Base-by-base conservation (phyloP, 2,797 vertebrate species). In the Halcyon badia region DNA sequence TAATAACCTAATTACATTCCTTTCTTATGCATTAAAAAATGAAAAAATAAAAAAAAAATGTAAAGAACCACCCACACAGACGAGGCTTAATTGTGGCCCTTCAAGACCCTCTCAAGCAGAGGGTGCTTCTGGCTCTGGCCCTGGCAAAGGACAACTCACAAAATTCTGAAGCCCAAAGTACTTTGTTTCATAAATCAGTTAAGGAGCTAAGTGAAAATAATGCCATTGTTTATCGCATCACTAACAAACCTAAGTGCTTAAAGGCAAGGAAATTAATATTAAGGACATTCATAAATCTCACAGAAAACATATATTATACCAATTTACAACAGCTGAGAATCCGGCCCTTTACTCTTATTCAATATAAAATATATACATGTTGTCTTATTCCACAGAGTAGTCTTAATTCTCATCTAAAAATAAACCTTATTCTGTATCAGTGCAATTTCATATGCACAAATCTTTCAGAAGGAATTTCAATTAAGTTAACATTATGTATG, bases 381-480 rank as follows among this genome's bases (percentile, higher is more conserved):
- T 93, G 80, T 87, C 90, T 65, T 57, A 31, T 78, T 90, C 64
- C 70, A 70, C 70, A 57, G 54, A 90, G 62, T 42, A 91, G 46
- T 41, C 83, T 85, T 93, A 93, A 95, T 86, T 95, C 87, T 73
- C 86, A 88, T 85, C 90, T 80, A 89, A 96, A 96, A 97, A 96
- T 92, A 94, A 94, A 89, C 78, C 96, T 95, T 93, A 49, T 60
- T 86, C 83, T 82, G 84, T 91, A 95, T 66, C 96, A 95, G 89
- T 92, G 94, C 77, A 86, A 95, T 97, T 97, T 95, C 96, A 89
- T 66, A 97, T 89, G 91, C 90, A 96, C 96, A 94, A 96, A 91
- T 97, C 96, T 95, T 96, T 97, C 96, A 90, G 96, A 95, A 97
- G 90, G 95, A 89, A 97, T 97, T 95, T 96, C 95, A 97, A 97